Base-by-base conservation (phyloP, 2,797 vertebrate genomes). In the Xenopus petersii region DNA sequence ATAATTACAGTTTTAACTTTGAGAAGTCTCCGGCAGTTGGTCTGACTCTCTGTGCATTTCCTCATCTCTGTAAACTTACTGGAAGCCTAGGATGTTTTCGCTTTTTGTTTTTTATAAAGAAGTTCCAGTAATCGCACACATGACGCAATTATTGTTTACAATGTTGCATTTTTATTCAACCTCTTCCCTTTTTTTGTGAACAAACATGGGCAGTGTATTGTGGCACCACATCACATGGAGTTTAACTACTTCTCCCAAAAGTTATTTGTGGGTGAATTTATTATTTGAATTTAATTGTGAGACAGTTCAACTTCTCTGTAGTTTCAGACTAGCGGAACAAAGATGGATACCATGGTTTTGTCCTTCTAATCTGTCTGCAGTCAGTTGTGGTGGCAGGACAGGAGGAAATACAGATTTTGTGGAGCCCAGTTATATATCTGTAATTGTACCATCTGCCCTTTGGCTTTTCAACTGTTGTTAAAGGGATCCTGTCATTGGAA, bases 111-210 rank as follows among this genome's bases (percentile, higher is more conserved):
- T 30, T 30, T 21, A 21, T 21, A 21, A 49, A 51, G 11, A 51
- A 72, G 65, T 74, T 74, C 73, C 73, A 55, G 66, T 75, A 74
- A 74, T 10, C 17, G 49, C 26, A 2, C 55, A 15, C 7, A 4
- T 75, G 47, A 69, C 47, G 33, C 73, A 75, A 75, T 75, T 48
- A 26, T n/a, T 69, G 54, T 75, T 64, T 69, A 47, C 66, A 55
- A 64, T 55, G 17, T 62, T 69, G 64, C 13, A 36, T 67, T 61
- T 55, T 62, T 63, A 46, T 60, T 33, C 63, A 30, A 68, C 4
- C 59, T 69, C 73, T 69, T 75, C 66, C 66, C 33, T 26, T 13
- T 69, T 69, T 21, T 75, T 75, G 55, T n/a, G 55, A 16, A 58
- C 15, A 16, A 9, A 17, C 49, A 58, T 51, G 55, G 47, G 4